Base-by-base conservation (phyloP, 2,113 vertebrate species). In the Hiodon alosoides region DNA sequence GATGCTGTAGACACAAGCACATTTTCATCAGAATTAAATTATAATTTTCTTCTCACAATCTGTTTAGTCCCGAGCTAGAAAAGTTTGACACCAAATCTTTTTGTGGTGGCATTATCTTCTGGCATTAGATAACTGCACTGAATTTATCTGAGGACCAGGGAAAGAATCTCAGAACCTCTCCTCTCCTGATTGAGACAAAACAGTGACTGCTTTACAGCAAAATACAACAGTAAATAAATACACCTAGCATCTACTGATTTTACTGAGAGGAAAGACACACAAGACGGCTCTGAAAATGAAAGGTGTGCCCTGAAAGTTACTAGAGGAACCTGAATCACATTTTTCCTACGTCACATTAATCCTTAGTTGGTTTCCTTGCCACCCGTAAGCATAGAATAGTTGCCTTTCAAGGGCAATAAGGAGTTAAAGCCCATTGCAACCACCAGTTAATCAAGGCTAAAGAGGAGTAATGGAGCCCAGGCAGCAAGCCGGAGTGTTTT, bases 361-460 rank as follows among this genome's bases (percentile, higher is more conserved):
- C 47, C 53, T 14, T 50, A 55, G 11, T 17, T 14, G 13, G 53
- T 67, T 10, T 55, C 73, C 31, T 17, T 17, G 54, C 1, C 53
- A 59, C 13, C 64, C 59, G 14, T 7, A 50, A 67, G 59, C 65
- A 59, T 48, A 75, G 64, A 16, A 55, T 31, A 31, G 31, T 31
- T 31, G 64, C 54, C 65, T 55, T 16, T 57, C 46, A 31, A 67
- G 17, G 31, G 46, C 11, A 67, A 78, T n/a, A 83, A 84, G 82
- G 83, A 79, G 87, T 81, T 85, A 84, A 86, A 77, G 84, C 74
- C 79, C 58, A 72, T 71, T 1, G 78, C 87, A 89, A 89, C 88
- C 80, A 80, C 84, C 86, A 82, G 86, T 90, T 90, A 88, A 89
- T 89, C 89, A 88, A 87, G 79, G 84, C 90, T 85, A 87, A 78